Evolutionary conservation across 1,140 invertebrate species (phyloP).

Genomic region (Saccostrea cuccullata): DNA sequence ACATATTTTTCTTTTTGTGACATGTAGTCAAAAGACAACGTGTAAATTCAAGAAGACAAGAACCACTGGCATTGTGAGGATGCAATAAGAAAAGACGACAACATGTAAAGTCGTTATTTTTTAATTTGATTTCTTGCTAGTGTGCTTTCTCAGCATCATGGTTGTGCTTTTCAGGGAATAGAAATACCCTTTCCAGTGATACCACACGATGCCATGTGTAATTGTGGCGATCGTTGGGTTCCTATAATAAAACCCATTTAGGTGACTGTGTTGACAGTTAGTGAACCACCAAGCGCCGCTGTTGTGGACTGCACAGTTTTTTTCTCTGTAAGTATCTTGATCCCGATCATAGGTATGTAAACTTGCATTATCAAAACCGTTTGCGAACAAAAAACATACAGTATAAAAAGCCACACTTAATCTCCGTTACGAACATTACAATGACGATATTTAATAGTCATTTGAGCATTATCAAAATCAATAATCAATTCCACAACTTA

Average conservation of each 20-base stretch:
- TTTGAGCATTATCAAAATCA: too few relatives aligned
- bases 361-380: neutral
- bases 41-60: too few relatives aligned
- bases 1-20: too few relatives aligned
- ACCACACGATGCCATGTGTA: neutral
- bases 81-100: too few relatives aligned
- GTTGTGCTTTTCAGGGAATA: neutral
- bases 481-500: too few relatives aligned
- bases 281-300: slow-evolving; percentile 1
- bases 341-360: neutral
- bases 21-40: too few relatives aligned
- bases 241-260: neutral
- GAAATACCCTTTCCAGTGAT: neutral
- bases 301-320: neutral
- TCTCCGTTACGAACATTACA: neutral
- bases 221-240: neutral
- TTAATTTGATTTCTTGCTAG: neutral
- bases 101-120: too few relatives aligned
- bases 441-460: neutral
- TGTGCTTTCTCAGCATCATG: slow-evolving; percentile 2
- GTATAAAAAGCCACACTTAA: neutral
- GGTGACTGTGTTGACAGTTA: neutral
- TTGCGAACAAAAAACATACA: too few relatives aligned
- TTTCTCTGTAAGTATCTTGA: neutral
- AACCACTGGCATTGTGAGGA: too few relatives aligned